A percentile compares a stretch with the other conserved stretches of the same genome.
phyloP scores from a whole-genome alignment of 2,888 invertebrate genomes.

The Drosophila stalkeri region DNA sequence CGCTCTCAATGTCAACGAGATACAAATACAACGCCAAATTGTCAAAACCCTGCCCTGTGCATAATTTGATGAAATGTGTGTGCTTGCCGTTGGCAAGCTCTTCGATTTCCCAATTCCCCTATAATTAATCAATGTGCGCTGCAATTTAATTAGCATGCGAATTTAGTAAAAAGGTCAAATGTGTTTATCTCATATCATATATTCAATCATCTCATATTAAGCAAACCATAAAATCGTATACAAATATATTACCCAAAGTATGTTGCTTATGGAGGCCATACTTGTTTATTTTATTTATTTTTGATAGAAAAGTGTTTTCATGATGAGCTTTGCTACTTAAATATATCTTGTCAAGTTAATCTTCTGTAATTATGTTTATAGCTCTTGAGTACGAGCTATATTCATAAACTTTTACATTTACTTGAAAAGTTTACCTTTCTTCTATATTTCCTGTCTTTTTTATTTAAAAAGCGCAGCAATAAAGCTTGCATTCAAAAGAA shows the following conservation, averaged over 20 bases:
- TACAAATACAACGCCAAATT: background rate
- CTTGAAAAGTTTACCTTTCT: slow-evolving; percentile 17
- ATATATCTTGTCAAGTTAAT: background rate
- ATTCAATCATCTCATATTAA: too few relatives aligned
- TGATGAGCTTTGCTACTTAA: too few relatives aligned
- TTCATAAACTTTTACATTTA: slow-evolving; percentile 9
- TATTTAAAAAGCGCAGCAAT: slow-evolving; percentile 29
- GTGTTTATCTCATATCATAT: background rate
- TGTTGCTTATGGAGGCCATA: too few relatives aligned
- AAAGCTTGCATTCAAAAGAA: slow-evolving; percentile 8
- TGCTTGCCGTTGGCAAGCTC: background rate
- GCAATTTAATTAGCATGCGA: background rate
- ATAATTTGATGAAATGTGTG: slow-evolving; percentile 23
- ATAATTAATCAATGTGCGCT: slow-evolving; percentile 3
- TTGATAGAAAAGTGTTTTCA: too few relatives aligned
- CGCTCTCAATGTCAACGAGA: slow-evolving; percentile 3
- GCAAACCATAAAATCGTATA: too few relatives aligned
- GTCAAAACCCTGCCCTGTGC: background rate
- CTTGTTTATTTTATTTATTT: too few relatives aligned
- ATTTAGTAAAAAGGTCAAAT: background rate
- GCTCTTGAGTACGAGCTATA: background rate
- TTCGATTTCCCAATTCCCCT: background rate
- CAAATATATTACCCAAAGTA: too few relatives aligned
- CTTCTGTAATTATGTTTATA: background rate
- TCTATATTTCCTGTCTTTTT: background rate